Percentiles rank a stretch among this genome's conserved stretches.
Evolutionary conservation across 2,797 vertebrate genomes (phyloP).

Genomic region (Borostomias antarcticus): DNA sequence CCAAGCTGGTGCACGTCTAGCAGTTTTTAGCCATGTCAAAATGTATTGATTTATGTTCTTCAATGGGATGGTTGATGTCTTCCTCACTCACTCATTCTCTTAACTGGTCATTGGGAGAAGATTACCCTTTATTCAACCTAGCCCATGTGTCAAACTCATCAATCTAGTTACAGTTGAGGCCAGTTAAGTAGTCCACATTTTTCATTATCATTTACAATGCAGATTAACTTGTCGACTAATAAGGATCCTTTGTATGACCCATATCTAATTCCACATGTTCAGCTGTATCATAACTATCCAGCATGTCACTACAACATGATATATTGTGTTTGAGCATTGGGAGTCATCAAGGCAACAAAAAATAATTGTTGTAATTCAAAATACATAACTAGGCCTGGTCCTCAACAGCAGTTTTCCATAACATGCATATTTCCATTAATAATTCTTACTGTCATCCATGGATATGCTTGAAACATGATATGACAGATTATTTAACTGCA

Average conservation of each 20-base stretch:
- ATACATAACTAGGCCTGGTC: background rate
- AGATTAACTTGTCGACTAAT: slow-evolving; percentile 1
- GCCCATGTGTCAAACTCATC: slow-evolving; percentile 27
- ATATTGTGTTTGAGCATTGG: background rate
- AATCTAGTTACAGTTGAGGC: background rate
- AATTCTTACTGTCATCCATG: slow-evolving; percentile 5
- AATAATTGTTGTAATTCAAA: background rate
- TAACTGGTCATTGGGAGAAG: slow-evolving; percentile 56
- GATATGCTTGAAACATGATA: background rate
- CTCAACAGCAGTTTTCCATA: slow-evolving; percentile 7
- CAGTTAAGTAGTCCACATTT: background rate
- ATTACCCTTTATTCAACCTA: slow-evolving; percentile 18
- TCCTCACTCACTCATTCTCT: slow-evolving; percentile 62
- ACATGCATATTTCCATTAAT: background rate
- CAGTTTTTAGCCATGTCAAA: slow-evolving; percentile 79
- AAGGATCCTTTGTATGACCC: background rate
- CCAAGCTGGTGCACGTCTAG: slow-evolving; percentile 71
- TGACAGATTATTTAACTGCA: background rate
- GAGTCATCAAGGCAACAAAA: background rate
- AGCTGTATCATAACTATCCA: background rate
- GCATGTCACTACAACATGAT: background rate
- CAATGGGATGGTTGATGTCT: slow-evolving; percentile 74
- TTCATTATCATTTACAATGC: slow-evolving; percentile 15
- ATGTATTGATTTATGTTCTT: slow-evolving; percentile 76
- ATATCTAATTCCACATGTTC: background rate